Evolutionary conservation across 1,140 invertebrate genomes (phyloP).

Genomic region (Orius laevigatus): DNA sequence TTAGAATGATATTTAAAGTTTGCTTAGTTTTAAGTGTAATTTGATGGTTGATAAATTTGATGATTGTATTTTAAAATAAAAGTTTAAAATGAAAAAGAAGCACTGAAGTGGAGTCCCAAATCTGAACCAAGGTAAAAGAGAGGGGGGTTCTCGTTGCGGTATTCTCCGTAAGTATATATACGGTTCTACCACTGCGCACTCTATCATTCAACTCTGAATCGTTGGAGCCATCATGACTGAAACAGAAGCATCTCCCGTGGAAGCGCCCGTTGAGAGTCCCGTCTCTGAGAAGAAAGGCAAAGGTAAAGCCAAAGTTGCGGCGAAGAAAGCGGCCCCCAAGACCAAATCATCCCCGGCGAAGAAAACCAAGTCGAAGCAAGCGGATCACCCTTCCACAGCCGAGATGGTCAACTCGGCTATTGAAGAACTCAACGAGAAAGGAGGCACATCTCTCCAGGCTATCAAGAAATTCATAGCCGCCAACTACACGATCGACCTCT

Average conservation of each 20-base stretch:
- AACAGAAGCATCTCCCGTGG: background rate
- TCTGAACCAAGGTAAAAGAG: too few species aligned
- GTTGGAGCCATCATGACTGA: slow-evolving; percentile 8
- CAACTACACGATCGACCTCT: slow-evolving; percentile 31
- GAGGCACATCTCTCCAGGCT: slow-evolving; percentile 34
- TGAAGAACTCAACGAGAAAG: slow-evolving; percentile 31
- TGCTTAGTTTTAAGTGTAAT: too few species aligned
- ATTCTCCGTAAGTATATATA: background rate
- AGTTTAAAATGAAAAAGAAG: too few species aligned
- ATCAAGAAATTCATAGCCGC: slow-evolving; percentile 37
- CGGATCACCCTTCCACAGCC: slow-evolving; percentile 24
- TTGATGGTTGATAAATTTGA: too few species aligned
- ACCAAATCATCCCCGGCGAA: slow-evolving; percentile 7
- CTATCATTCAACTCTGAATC: background rate
- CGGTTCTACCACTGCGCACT: background rate
- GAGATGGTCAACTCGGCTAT: slow-evolving; percentile 34
- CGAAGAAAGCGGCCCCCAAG: background rate
- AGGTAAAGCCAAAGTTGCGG: background rate
- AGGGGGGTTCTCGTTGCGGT: too few species aligned
- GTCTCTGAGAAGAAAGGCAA: background rate
- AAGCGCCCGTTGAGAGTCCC: background rate
- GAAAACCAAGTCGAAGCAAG: slow-evolving; percentile 19
- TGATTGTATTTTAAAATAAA: too few species aligned
- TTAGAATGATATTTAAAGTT: too few species aligned
- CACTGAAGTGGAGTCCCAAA: too few species aligned